Evolutionary conservation across 2,797 vertebrate species (phyloP).

Genomic region (Danio aesculapii): DNA sequence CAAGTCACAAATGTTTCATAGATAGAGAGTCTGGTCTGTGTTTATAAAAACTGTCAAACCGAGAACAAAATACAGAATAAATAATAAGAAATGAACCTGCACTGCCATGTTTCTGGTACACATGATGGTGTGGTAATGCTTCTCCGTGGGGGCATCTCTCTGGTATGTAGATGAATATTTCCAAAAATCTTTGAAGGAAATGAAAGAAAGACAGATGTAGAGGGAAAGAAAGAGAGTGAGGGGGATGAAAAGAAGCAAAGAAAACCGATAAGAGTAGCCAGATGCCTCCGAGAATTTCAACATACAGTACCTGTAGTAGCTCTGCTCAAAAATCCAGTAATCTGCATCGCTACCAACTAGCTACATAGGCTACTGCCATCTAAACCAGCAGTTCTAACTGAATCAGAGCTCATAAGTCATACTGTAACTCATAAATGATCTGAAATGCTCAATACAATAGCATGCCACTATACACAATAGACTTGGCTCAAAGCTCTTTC

Average conservation of each 20-base stretch:
- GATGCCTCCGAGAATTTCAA: conserved; percentile 28
- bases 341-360: not conserved
- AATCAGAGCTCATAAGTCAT: conserved; percentile 3
- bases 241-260: not conserved
- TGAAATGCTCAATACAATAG: not conserved
- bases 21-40: not conserved
- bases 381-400: conserved; percentile 1
- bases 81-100: not conserved
- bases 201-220: conserved; percentile 3
- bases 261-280: conserved; percentile 16
- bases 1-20: not conserved
- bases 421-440: not conserved
- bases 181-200: conserved; percentile 11
- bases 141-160: conserved; percentile 16
- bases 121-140: not conserved
- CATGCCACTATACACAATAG: not conserved
- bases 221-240: conserved; percentile 25
- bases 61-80: not conserved
- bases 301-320: not conserved
- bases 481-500: not conserved
- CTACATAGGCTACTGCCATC: not conserved
- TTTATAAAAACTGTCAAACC: not conserved
- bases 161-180: not conserved
- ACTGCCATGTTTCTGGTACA: not conserved
- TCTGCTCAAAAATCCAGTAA: not conserved